Percentiles rank a stretch among this genome's conserved stretches.
Evolutionary conservation across 2,797 vertebrate species (phyloP).

Genomic region (Fringilla coelebs): DNA sequence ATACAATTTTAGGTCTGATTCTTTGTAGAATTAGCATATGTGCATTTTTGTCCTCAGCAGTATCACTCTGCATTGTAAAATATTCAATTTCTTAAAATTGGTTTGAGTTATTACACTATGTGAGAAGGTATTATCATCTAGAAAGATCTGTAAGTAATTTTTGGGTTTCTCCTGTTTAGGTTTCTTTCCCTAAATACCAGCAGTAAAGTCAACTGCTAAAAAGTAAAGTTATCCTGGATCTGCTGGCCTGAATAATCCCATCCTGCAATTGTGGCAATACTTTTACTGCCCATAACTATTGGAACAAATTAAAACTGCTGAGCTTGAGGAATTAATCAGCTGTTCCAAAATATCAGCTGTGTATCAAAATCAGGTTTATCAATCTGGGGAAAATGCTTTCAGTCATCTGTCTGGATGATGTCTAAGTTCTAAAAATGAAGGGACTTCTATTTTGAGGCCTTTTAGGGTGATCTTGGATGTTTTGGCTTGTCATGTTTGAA

Average conservation of each 20-base stretch:
- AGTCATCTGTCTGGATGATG: not conserved
- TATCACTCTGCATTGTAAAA: not conserved
- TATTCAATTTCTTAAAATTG: not conserved
- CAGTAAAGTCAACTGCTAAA: not conserved
- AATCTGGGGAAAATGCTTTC: not conserved
- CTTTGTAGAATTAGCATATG: not conserved
- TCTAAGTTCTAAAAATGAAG: not conserved
- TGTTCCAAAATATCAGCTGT: not conserved
- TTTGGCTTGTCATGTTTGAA: not conserved
- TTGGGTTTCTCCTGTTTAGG: not conserved
- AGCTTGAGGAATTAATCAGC: conserved; percentile 38
- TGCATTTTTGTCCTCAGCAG: not conserved
- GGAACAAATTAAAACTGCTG: conserved; percentile 63
- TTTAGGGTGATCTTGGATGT: not conserved
- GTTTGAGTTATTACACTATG: not conserved
- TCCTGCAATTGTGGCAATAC: conserved; percentile 20
- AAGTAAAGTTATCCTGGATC: conserved; percentile 4
- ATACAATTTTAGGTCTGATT: not conserved
- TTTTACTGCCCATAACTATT: conserved; percentile 37
- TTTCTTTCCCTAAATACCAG: not conserved
- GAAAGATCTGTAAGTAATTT: not conserved
- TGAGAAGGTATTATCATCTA: not conserved
- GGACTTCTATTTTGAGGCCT: not conserved
- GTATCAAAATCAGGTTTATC: not conserved
- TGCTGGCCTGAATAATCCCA: conserved; percentile 20